Conservation (phyloP, 2,888 invertebrate species). For the Villa cingulata region DNA sequence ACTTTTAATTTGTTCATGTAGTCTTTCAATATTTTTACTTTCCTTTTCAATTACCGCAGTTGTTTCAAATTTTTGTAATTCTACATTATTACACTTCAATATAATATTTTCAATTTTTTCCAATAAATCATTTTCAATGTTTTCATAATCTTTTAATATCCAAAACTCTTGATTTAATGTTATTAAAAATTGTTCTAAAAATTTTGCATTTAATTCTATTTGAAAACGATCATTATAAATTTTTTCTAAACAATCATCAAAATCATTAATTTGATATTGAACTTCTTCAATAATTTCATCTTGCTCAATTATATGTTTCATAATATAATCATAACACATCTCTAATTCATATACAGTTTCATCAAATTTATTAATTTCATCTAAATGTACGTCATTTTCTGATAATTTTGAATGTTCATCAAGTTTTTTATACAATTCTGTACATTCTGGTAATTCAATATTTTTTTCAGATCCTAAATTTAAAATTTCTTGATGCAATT, state of each 20-base stretch:
- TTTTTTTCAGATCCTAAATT: neutral
- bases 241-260: slow-evolving; percentile 48
- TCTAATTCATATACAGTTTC: slow-evolving; percentile 19
- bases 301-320: slow-evolving; percentile 50
- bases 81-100: neutral
- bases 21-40: slow-evolving; percentile 33
- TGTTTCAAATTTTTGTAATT: slow-evolving; percentile 26
- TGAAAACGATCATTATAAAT: slow-evolving; percentile 44
- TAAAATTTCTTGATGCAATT: neutral
- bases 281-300: slow-evolving; percentile 47
- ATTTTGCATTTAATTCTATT: slow-evolving; percentile 43
- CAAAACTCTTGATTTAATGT: slow-evolving; percentile 60
- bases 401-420: neutral
- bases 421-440: slow-evolving; percentile 1
- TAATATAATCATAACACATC: slow-evolving; percentile 21
- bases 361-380: slow-evolving; percentile 1
- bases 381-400: neutral
- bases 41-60: slow-evolving; percentile 41
- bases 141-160: slow-evolving; percentile 58
- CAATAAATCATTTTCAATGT: slow-evolving; percentile 49
- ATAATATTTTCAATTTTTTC: slow-evolving; percentile 38
- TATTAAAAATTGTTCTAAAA: slow-evolving; percentile 49
- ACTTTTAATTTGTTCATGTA: slow-evolving; percentile 37
- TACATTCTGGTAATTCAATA: neutral
- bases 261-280: slow-evolving; percentile 43